Evolutionary conservation across 2,888 invertebrate genomes (phyloP).

Genomic region (Orchesellides sinensis): DNA sequence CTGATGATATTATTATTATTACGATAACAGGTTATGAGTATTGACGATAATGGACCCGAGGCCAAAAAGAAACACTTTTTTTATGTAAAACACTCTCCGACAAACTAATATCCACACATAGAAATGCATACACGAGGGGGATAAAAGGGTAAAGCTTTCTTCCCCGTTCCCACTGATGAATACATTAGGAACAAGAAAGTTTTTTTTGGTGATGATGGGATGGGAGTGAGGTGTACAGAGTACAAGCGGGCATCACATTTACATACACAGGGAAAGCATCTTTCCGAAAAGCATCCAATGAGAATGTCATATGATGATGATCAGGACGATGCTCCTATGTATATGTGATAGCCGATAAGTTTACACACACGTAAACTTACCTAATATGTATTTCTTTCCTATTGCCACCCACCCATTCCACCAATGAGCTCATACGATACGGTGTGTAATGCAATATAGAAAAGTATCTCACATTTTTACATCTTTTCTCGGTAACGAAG

Average conservation of each 20-base stretch:
- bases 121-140: background rate
- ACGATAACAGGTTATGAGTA: conserved; percentile 30
- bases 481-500: background rate
- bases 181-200: conserved; percentile 16
- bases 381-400: conserved; percentile 17
- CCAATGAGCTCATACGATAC: conserved; percentile 1
- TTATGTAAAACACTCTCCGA: background rate
- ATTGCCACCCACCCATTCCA: conserved; percentile 2
- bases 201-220: background rate
- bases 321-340: conserved; percentile 22
- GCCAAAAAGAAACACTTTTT: background rate
- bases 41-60: conserved; percentile 13
- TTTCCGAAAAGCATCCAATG: conserved; percentile 41
- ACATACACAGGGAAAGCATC: conserved; percentile 48
- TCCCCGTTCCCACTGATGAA: background rate
- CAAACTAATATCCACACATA: conserved; percentile 13
- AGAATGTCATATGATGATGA: conserved; percentile 24
- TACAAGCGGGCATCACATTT: background rate
- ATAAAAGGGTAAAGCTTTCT: conserved; percentile 25
- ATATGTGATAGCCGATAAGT: background rate
- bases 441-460: too few relatives aligned
- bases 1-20: conserved; percentile 21
- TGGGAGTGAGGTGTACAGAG: background rate
- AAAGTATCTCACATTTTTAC: background rate
- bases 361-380: background rate